Percentiles rank a stretch among this genome's conserved stretches.
Conservation (phyloP, 2,888 invertebrate genomes). For the Noctuana brunneofusca region DNA sequence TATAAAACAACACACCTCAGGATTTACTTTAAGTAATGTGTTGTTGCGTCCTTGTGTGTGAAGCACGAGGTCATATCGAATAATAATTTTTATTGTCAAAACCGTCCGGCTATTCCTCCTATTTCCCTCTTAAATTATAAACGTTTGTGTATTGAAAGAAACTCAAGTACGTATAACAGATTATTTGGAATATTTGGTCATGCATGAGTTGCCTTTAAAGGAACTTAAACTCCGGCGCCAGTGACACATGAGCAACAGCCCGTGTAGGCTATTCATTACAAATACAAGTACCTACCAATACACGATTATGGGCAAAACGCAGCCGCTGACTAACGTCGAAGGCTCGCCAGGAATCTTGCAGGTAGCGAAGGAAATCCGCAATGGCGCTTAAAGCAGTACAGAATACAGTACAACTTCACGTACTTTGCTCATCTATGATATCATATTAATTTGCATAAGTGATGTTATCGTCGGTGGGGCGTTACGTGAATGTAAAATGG, state of each 20-base stretch:
- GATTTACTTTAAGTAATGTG: too few relatives aligned
- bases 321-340: conserved; percentile 65
- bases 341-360: conserved; percentile 74
- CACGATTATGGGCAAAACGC: conserved; percentile 52
- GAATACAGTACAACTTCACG: conserved; percentile 46
- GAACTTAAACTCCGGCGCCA: conserved; percentile 16
- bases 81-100: too few relatives aligned
- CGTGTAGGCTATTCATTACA: conserved; percentile 24
- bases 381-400: conserved; percentile 65
- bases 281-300: conserved; percentile 35
- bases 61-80: too few relatives aligned
- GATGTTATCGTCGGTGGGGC: conserved; percentile 52
- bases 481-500: conserved; percentile 28
- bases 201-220: conserved; percentile 15
- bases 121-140: too few relatives aligned
- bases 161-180: not conserved
- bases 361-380: conserved; percentile 78
- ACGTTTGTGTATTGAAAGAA: not conserved
- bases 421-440: conserved; percentile 61
- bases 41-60: too few relatives aligned
- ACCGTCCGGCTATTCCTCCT: too few relatives aligned
- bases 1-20: too few relatives aligned
- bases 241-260: conserved; percentile 15
- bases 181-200: conserved; percentile 11
- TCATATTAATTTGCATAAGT: conserved; percentile 66